Evolutionary conservation across 92 coral and sea anemone genomes (phyloP), one percentile per base, ranked within the genome.

Genomic region (Plumapathes pennacea): DNA sequence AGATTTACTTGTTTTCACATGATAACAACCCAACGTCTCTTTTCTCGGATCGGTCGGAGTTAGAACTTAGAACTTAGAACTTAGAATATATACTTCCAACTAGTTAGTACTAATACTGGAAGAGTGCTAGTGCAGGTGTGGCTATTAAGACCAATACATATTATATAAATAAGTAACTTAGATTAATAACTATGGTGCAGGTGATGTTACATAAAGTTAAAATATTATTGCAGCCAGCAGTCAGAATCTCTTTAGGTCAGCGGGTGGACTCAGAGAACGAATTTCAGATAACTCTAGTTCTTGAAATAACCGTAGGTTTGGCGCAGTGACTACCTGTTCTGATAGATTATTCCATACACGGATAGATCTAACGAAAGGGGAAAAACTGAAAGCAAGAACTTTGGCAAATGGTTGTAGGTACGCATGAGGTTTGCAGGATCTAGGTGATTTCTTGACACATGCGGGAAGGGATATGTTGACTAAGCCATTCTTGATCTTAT

Each of bases 191-290:
- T n/a, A n/a, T n/a, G n/a, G n/a, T n/a, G n/a, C n/a, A n/a, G n/a
- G n/a, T n/a, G n/a, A n/a, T n/a, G n/a, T n/a, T n/a, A n/a, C n/a
- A n/a, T n/a, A n/a, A n/a, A n/a, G n/a, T n/a, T n/a, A n/a, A n/a
- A n/a, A n/a, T n/a, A n/a, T n/a, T n/a, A n/a, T n/a, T n/a, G n/a
- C n/a, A n/a, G n/a, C n/a, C n/a, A n/a, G n/a, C n/a, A n/a, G n/a
- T 64, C 48, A 64, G 34, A 64, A 47, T 64, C 71, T 32, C 25
- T 64, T 49, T 14, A 50, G 32, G 37, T 49, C 59, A 38, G 46
- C 57, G 17, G 71, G 60, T 24, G 71, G 22, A 34, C 46, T 38
- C 60, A 64, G 33, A 1, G 57, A 39, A 27, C 34, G 57, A 40
- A 66, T 44, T 21, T 51, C 74, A n/a, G n/a, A n/a, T n/a, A n/a